Base-by-base conservation (phyloP, 2,113 vertebrate genomes). In the Actenoides lindsayi region DNA sequence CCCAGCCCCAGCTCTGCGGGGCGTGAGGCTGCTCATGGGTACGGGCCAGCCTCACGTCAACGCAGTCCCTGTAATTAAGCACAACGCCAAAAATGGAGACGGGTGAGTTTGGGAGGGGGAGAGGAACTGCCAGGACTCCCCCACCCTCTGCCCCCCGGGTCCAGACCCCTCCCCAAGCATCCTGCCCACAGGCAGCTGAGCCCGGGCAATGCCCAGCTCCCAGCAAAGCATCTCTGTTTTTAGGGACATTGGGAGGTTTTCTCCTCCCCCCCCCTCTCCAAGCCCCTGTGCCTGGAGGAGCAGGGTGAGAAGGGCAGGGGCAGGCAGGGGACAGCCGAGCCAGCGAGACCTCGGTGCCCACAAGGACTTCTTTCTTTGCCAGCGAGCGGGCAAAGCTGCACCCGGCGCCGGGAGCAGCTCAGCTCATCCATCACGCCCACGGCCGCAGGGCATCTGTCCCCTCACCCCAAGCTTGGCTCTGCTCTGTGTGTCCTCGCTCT, bases 61-160 rank as follows among this genome's bases (percentile, higher is more conserved):
- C 11, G 0, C 1, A 17, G 42, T 25, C 64, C 64, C 51, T 6
- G 0, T 0, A 2, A 48, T 57, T 0, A 3, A 23, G 10, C 18
- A 13, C 16, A 3, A 3, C 2, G 16, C 9, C 10, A 2, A 5
- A 11, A 31, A 11, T 17, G 0, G 46, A 37, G 41, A 6, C 3
- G 41, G 54, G 23, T 3, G 48, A 17, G 24, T 2, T 5, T 0
- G 4, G 54, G 77, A 24, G 57, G 41, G 24, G 39, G 13, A 59
- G n/a, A 65, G 56, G 23, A 1, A 4, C 70, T 10, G 37, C 3
- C 15, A 15, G 41, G 25, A 12, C 12, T 31, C 67, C 62, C 41
- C 50, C 24, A 25, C 5, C 25, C 41, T 37, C 60, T 35, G 33
- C 16, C 44, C 63, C 37, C 5, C 0, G 0, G 15, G 1, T 17